Evolutionary conservation across 23 tunicate genomes (phyloP), one percentile per base, ranked within the genome.

Genomic region (Phallusia fumigata): DNA sequence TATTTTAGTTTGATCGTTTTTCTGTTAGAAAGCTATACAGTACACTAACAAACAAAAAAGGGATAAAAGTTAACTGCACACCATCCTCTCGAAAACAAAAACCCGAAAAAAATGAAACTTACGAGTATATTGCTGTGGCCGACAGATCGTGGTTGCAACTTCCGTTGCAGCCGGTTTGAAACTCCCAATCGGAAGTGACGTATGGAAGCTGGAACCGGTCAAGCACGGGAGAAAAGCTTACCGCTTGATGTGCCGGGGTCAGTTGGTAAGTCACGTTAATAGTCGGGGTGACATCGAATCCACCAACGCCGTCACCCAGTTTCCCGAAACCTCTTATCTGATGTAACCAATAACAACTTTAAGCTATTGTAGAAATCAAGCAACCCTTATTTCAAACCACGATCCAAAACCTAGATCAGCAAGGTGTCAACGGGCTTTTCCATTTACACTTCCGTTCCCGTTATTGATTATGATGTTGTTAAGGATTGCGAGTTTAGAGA

Each of bases 111-210:
- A 21, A 6, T 22, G 1, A 72, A 35, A 35, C 88, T 77, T 35
- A 84, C 88, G 88, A 84, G 58, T 51, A 84, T 34, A 24, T 77
- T 52, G 82, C 88, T 18, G 53, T 30, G 13, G 78, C 52, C 22
- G n/a, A 31, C 3, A 84, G 35, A 32, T 84, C 82, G 64, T 84
- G 88, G 0, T 84, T 50, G 36, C 88, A 84, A 44, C 36, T 74
- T 36, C 80, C 86, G 32, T 30, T 78, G 45, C 88, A 84, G 24
- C 88, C 88, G 35, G 52, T 84, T 26, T 31, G 35, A 53, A 84
- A 84, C 50, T 31, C n/a, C 82, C 73, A 77, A 58, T 58, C 69
- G 13, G 11, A 22, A 58, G 28, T 16, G 2, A 21, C 3, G 69
- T 58, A 58, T 8, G 26, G 16, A 13, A 6, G 8, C 16, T 1